Conservation (phyloP, 1,140 invertebrate species). For the Ylistrum balloti region DNA sequence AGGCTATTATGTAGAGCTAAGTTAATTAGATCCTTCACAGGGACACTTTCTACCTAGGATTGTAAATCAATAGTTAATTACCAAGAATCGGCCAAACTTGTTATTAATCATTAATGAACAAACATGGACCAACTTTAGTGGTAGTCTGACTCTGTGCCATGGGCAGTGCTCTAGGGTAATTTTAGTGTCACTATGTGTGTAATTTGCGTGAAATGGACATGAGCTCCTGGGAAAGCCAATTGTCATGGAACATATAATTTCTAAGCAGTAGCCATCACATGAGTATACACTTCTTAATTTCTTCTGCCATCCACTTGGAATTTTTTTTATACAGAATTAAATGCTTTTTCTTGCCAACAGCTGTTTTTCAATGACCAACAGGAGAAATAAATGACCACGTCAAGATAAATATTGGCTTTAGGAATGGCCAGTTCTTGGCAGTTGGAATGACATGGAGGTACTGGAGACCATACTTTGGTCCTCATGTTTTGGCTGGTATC, state of each 20-base stretch:
- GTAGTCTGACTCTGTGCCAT: neutral
- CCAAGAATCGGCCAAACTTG: constrained; percentile 15
- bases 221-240: neutral
- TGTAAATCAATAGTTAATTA: constrained; percentile 14
- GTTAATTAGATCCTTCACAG: neutral
- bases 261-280: constrained; percentile 2
- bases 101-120: constrained; percentile 40
- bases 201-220: constrained; percentile 38
- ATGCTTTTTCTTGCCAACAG: constrained; percentile 38
- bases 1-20: neutral
- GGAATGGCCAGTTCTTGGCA: constrained; percentile 23
- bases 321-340: constrained; percentile 24
- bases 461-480: neutral
- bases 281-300: constrained; percentile 40
- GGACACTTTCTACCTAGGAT: neutral
- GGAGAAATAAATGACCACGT: constrained; percentile 14
- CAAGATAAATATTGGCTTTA: constrained; percentile 35
- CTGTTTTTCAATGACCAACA: constrained; percentile 24
- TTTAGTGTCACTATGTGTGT: neutral
- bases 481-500: constrained; percentile 6
- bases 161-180: constrained; percentile 31
- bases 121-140: neutral
- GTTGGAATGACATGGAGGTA: constrained; percentile 1
- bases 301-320: constrained; percentile 21
- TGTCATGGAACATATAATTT: constrained; percentile 40